Conservation (phyloP, 37 sponge, comb jelly and placozoan species). For the Aphrocallistes beatrix region DNA sequence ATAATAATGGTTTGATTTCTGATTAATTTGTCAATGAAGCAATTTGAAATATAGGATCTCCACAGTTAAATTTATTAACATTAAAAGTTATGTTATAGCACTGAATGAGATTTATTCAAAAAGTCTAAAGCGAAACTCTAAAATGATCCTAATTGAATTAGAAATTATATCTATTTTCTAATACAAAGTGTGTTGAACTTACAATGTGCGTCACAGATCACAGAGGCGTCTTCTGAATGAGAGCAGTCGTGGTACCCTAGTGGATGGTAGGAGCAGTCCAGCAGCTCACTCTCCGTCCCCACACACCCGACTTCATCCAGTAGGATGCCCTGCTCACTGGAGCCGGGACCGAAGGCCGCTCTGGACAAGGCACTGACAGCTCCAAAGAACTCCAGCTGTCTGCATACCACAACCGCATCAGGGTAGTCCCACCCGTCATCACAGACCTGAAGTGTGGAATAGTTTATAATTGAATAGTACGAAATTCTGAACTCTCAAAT, state of each 20-base stretch:
- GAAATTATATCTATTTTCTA: too few relatives aligned
- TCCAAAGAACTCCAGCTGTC: not conserved
- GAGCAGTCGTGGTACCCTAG: not conserved
- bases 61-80: too few relatives aligned
- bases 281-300: not conserved
- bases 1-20: too few relatives aligned
- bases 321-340: not conserved
- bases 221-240: not conserved
- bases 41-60: too few relatives aligned
- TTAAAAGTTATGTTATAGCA: too few relatives aligned
- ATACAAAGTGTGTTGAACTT: too few relatives aligned
- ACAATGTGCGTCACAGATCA: not conserved
- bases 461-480: too few relatives aligned
- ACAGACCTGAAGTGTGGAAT: not conserved
- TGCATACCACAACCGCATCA: not conserved
- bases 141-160: too few relatives aligned
- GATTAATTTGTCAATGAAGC: too few relatives aligned
- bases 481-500: too few relatives aligned
- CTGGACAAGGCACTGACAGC: not conserved
- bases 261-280: not conserved
- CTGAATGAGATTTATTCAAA: too few relatives aligned
- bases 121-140: too few relatives aligned
- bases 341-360: not conserved
- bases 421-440: not conserved
- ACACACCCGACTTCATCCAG: slow-evolving; percentile 1